Base-by-base conservation (phyloP, 92 coral and sea anemone species). In the Anthopleura xanthogrammica region DNA sequence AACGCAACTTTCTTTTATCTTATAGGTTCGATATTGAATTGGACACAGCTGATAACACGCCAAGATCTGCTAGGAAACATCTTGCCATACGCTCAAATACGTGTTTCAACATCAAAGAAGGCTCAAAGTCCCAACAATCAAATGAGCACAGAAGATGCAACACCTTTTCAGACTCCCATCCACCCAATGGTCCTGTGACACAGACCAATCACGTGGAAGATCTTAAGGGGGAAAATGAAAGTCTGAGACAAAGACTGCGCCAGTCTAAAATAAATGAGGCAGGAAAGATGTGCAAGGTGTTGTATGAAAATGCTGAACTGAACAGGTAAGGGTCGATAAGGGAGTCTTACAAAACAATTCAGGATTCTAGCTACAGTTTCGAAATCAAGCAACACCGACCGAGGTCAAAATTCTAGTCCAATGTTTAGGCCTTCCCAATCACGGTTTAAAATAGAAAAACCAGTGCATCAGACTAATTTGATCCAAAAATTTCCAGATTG, bases 211-310 rank as follows among this genome's bases (percentile, higher is more conserved):
- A 64, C 52, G 58, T 52, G 78, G 43, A n/a, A 17, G 80, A 85
- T 23, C 88, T 92, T 16, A 92, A 80, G 73, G 84, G 82, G 19
- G 96, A 92, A 81, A 92, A 92, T 40, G 80, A 81, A 43, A 91
- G 83, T 29, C 88, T 92, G 41, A 84, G 89, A 48, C 80, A 88
- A 20, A 79, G 86, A n/a, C 82, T 92, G 39, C 91, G 86, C 8
- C 90, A 92, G 73, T 77, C 90, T 22, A 90, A 89, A 82, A 92
- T 92, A 12, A 85, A 72, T 13, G 96, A 92, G 85, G 88, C 93
- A 46, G 93, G 96, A 1, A 92, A 92, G 73, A 77, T 92, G 88
- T 93, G 94, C 58, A 92, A 92, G 79, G 88, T 92, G 76, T 68
- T 90, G 81, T 88, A 86, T 77, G 89, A 92, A 54, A 92, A 92